Conservation (phyloP, 2,888 invertebrate species). For the Isotomurus palustris region DNA sequence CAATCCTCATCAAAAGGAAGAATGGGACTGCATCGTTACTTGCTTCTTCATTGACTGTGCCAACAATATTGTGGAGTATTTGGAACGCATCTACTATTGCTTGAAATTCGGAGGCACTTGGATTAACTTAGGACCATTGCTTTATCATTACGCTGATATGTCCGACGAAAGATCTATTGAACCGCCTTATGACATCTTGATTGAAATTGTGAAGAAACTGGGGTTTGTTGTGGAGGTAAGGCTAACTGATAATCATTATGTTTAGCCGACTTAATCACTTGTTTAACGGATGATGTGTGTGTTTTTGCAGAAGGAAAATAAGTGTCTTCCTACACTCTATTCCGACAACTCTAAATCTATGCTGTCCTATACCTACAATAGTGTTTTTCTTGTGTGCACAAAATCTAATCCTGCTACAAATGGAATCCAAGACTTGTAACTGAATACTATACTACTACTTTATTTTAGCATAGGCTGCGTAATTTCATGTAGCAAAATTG, state of each 20-base stretch:
- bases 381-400: slow-evolving; percentile 82
- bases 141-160: slow-evolving; percentile 83
- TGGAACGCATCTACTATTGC: slow-evolving; percentile 85
- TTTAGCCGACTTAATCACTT: too few relatives aligned
- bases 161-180: slow-evolving; percentile 84
- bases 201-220: slow-evolving; percentile 69
- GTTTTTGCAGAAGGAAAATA: slow-evolving; percentile 65
- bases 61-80: slow-evolving; percentile 88
- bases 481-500: too few relatives aligned
- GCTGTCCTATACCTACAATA: slow-evolving; percentile 87
- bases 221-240: slow-evolving; percentile 74
- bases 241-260: background rate
- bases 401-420: background rate
- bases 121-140: slow-evolving; percentile 85
- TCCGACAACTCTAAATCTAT: slow-evolving; percentile 89
- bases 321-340: slow-evolving; percentile 76
- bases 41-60: slow-evolving; percentile 99
- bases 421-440: background rate
- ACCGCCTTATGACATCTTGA: slow-evolving; percentile 79
- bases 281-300: slow-evolving; percentile 3
- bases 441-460: too few relatives aligned
- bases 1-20: slow-evolving; percentile 51
- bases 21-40: slow-evolving; percentile 89
- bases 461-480: too few relatives aligned
- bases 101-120: slow-evolving; percentile 83